Percentiles rank a stretch among this genome's conserved stretches.
Conservation (phyloP, 2,797 vertebrate species). For the Schizopygopsis pylzovi region DNA sequence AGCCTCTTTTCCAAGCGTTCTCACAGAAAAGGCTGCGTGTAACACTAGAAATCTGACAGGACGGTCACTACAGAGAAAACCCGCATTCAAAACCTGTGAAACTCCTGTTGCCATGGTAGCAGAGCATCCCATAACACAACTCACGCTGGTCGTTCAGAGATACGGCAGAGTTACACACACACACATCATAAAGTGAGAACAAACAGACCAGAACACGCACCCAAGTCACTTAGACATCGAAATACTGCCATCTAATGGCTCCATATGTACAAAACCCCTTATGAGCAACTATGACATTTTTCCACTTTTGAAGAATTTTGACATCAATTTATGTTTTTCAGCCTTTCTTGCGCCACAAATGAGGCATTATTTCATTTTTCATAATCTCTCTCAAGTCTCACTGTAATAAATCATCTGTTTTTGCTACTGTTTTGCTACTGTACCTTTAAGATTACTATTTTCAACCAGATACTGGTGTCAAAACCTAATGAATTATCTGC, state of each 20-base stretch:
- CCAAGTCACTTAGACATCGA: not conserved
- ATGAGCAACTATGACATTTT: not conserved
- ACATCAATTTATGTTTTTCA: not conserved
- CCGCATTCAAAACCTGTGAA: slow-evolving; percentile 39
- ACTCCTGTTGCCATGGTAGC: slow-evolving; percentile 39
- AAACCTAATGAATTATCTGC: not conserved
- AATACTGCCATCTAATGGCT: slow-evolving; percentile 16
- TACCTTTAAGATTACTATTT: not conserved
- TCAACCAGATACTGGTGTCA: not conserved
- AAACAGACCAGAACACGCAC: not conserved
- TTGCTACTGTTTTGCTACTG: not conserved
- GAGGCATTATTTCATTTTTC: not conserved
- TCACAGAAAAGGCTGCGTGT: not conserved
- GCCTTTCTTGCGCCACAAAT: not conserved
- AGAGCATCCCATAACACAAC: slow-evolving; percentile 24
- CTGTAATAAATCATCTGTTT: not conserved
- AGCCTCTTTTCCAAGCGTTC: slow-evolving; percentile 46
- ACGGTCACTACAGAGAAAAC: slow-evolving; percentile 1
- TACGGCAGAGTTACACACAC: not conserved
- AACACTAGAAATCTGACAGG: not conserved
- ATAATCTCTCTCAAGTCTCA: not conserved
- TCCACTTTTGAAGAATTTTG: not conserved
- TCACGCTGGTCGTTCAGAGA: not conserved
- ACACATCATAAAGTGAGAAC: not conserved
- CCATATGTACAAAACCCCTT: not conserved